These are phyloP conservation scores for Pogonomyrmex barbatus DNA, from an alignment of 1,140 invertebrate species.

Conservation along the genomic window DNA sequence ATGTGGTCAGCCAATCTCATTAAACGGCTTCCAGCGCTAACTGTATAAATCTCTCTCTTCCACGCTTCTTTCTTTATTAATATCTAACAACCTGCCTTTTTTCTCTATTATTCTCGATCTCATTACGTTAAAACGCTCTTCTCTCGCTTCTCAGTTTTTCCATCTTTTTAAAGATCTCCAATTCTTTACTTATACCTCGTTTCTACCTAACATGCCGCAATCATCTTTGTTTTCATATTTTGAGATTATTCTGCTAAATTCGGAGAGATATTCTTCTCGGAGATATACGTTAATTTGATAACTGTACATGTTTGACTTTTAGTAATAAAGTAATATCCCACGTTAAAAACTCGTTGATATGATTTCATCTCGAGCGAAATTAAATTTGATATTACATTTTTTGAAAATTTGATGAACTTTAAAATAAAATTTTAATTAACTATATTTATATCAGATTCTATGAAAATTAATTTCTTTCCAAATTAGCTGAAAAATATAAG, in stretches of 20 bases:
- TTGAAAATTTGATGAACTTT: background rate
- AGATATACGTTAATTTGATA: background rate
- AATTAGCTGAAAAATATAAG: background rate
- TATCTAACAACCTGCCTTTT: background rate
- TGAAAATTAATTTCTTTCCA: background rate
- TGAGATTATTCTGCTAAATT: conserved; percentile 4
- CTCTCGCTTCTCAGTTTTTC: conserved; percentile 21
- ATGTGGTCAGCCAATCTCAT: conserved; percentile 47
- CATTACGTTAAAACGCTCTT: conserved; percentile 50
- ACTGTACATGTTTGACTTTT: too few relatives aligned
- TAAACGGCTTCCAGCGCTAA: background rate
- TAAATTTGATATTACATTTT: background rate
- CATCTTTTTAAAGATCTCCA: background rate
- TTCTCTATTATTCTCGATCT: conserved; percentile 20
- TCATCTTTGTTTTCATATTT: background rate
- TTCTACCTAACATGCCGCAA: background rate
- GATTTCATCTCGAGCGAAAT: background rate
- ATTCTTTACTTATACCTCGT: background rate
- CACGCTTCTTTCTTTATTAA: conserved; percentile 44
- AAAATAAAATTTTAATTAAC: background rate
- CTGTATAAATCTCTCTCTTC: conserved; percentile 4
- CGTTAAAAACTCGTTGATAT: too few relatives aligned
- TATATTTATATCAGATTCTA: background rate
- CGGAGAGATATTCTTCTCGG: background rate
- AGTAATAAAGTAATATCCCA: too few relatives aligned